Conservation (phyloP, 2,888 invertebrate genomes). For the Ophion obscuratus region DNA sequence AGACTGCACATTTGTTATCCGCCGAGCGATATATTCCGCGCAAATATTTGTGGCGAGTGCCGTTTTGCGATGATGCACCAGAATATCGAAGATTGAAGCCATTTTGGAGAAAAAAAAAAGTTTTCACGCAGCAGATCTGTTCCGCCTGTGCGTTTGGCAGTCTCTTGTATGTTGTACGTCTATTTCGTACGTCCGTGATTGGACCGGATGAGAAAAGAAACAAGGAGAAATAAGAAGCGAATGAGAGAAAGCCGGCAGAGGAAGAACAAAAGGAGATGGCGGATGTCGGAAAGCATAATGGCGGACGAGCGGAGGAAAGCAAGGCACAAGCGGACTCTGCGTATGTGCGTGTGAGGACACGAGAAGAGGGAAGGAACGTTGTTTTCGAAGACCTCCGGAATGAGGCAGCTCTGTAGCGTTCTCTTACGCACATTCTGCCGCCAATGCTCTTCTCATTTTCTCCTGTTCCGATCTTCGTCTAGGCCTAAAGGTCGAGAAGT, state of each 20-base stretch:
- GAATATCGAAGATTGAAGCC: not conserved
- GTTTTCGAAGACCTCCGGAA: conserved; percentile 42
- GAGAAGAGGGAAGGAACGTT: conserved; percentile 52
- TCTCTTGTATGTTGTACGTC: no score
- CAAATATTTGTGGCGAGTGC: not conserved
- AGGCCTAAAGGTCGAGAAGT: conserved; percentile 5
- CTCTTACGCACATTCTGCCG: conserved; percentile 20
- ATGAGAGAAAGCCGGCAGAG: not conserved
- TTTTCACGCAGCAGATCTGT: no score
- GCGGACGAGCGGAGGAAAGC: conserved; percentile 31
- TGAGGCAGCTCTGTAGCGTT: conserved; percentile 36
- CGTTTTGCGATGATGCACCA: not conserved
- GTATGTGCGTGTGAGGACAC: conserved; percentile 6
- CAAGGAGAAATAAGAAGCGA: conserved; percentile 19
- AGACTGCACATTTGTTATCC: no score
- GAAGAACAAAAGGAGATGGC: conserved; percentile 9
- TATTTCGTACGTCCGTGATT: no score
- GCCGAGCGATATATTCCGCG: not conserved
- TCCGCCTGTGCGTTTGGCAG: no score
- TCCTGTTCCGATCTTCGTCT: conserved; percentile 17
- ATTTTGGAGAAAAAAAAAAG: not conserved
- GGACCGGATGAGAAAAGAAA: conserved; percentile 18
- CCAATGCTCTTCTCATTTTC: conserved; percentile 14
- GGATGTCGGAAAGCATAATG: conserved; percentile 3
- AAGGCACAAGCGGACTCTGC: conserved; percentile 25